Conservation (phyloP, 2,888 invertebrate species). For the Sminthurinus aureus region DNA sequence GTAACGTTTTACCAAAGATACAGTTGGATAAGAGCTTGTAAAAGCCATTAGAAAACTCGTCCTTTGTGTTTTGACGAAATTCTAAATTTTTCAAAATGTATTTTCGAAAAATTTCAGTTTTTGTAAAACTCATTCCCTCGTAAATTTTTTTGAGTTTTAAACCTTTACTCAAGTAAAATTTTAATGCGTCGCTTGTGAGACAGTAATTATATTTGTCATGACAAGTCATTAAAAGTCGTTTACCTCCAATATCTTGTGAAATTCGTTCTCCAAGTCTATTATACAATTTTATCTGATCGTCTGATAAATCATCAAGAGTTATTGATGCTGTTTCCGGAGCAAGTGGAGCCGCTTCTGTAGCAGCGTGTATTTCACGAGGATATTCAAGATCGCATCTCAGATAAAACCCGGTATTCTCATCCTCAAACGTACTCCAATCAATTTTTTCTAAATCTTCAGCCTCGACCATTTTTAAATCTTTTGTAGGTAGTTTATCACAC, state of each 20-base stretch:
- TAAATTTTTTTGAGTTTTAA: not conserved
- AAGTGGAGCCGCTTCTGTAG: not conserved
- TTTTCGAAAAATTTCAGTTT: not conserved
- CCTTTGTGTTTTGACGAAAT: not conserved
- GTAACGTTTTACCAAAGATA: not conserved
- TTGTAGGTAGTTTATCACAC: not conserved
- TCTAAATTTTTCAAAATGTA: not conserved
- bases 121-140: not conserved
- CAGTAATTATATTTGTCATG: not conserved
- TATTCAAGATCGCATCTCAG: not conserved
- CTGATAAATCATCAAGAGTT: not conserved
- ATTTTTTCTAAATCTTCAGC: not conserved
- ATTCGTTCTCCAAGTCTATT: not conserved
- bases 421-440: not conserved
- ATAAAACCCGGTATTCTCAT: not conserved
- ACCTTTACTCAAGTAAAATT: not conserved
- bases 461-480: not conserved
- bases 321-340: not conserved
- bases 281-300: not conserved
- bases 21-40: not conserved
- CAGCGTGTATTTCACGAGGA: not conserved
- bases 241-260: not conserved
- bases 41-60: not conserved
- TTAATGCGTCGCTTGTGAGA: not conserved
- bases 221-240: not conserved